phyloP scores from a whole-genome alignment of 2,113 vertebrate genomes.

The Caretta caretta region DNA sequence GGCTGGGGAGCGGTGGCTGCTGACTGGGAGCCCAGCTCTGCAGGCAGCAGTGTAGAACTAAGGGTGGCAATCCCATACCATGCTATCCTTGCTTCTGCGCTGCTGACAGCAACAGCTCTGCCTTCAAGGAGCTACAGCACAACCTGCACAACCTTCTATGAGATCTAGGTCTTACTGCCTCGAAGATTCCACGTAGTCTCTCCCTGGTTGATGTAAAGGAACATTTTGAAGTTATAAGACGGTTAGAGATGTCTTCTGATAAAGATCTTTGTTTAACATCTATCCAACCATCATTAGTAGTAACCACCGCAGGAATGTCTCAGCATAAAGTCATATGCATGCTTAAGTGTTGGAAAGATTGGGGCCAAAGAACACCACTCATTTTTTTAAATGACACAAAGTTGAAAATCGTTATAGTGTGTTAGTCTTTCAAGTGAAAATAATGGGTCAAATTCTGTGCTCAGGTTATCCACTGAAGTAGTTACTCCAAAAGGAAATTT shows the following conservation, averaged over 20 bases:
- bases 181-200: background rate
- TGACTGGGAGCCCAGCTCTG: too few species aligned
- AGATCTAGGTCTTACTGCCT: background rate
- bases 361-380: background rate
- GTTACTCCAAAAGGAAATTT: background rate
- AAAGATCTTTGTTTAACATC: too few species aligned
- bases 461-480: background rate
- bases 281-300: too few species aligned
- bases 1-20: too few species aligned
- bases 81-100: too few species aligned
- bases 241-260: background rate
- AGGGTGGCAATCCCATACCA: too few species aligned
- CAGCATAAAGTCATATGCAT: background rate
- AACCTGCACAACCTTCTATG: background rate
- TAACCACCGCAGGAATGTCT: too few species aligned
- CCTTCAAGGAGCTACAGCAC: too few species aligned
- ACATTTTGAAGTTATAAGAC: background rate
- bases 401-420: background rate
- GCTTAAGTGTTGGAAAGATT: background rate
- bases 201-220: background rate
- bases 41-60: too few species aligned
- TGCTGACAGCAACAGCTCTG: too few species aligned
- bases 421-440: background rate
- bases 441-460: background rate
- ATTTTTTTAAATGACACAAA: background rate